Base-by-base conservation (phyloP, 2,797 vertebrate genomes). In the Buphagus erythrorhynchus region DNA sequence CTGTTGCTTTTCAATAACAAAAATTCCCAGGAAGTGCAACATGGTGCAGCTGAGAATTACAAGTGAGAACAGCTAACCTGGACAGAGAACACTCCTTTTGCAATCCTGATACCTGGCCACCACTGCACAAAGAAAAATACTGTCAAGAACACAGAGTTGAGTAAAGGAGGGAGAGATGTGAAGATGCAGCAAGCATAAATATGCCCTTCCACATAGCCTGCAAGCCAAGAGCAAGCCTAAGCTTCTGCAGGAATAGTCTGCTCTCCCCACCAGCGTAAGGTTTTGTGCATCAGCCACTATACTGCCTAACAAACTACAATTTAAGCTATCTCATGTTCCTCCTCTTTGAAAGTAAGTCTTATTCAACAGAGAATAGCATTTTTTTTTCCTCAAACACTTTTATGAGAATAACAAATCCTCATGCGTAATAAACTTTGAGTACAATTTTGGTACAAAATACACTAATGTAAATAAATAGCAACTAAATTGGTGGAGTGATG, bases 31-130 rank as follows among this genome's bases (percentile, higher is more conserved):
- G 36, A 88, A 85, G 13, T 2, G 1, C 9, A 62, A 20, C 5
- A n/a, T 4, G 21, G 7, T 11, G 18, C 18, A 77, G 3, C 7
- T 11, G 9, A 76, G 25, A 52, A 40, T 57, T 24, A 43, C 11
- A 40, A 4, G 0, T 5, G 3, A 71, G 10, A 71, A 46, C 1
- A 65, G 15, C 16, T 48, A 22, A 57, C 26, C 26, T 13, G 7
- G 73, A 78, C 0, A 2, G 17, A 69, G 11, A 62, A 15, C 7
- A 9, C 0, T 22, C 9, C 7, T 57, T 74, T 42, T 2, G 5
- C 36, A 54, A 42, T 38, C 58, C 24, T 61, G 45, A 29, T 46
- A 71, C 21, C 7, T 21, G 42, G 16, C 26, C 61, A 71, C 7
- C 48, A 28, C 0, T 42, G 24, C 52, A 54, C 25, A 8, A 68